Evolutionary conservation across 1,140 invertebrate species (phyloP), one percentile per base, ranked within the genome.

Genomic region (Saccostrea echinata): DNA sequence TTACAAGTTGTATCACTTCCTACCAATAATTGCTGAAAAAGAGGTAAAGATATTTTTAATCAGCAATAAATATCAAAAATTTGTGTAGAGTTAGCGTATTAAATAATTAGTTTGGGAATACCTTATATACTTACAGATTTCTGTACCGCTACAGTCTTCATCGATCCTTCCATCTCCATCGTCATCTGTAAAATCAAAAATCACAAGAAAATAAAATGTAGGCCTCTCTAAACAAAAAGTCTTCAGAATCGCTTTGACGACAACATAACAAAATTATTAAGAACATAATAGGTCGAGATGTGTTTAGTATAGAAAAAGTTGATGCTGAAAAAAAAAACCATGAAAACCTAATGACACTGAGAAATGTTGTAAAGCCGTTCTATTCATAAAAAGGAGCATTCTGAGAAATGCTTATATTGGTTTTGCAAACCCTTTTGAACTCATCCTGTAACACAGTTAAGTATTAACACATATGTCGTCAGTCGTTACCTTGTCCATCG

Each of bases 401-500:
- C 43, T 43, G 4, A 43, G 4, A 43, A 43, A 43, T 6, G 1
- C 9, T 43, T 43, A 43, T 43, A 43, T 43, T 43, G 43, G 1
- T 9, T 43, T 43, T 43, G 43, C 0, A 43, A 9, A 43, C 43
- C 43, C 43, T 43, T 43, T 43, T 9, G 43, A 0, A 61, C 16
- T 21, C n/a, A 61, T 61, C 1, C 2, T n/a, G 4, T 4, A 61
- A 18, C 1, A 61, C n/a, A 6, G 6, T 61, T 61, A 61, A 61
- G 21, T 4, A 6, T 55, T 13, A 61, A 61, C 18, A 55, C 11
- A 55, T 4, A 52, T 18, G 18, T 21, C 27, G 16, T 12, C 27
- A 1, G 27, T 13, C 18, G 43, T 83, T 83, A 83, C 81, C 81
- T 83, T 43, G n/a, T n/a, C 81, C 81, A n/a, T 83, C 51, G 35